A percentile compares a stretch with the other conserved stretches of the same genome.
phyloP scores from a whole-genome alignment of 23 tunicate species.

The Trididemnum clinides region DNA sequence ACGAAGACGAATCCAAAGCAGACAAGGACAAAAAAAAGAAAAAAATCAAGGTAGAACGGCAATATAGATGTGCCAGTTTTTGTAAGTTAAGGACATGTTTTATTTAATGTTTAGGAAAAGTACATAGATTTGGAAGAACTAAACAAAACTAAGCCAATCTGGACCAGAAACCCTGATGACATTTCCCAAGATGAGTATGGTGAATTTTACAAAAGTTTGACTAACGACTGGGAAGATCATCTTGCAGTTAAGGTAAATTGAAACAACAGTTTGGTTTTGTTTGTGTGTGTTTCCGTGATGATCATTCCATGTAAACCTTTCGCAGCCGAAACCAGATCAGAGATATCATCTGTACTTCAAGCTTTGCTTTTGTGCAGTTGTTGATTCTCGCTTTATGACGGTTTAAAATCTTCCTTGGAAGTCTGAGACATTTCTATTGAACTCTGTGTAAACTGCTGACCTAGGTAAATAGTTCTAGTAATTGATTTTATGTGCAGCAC shows the following conservation, averaged over 20 bases:
- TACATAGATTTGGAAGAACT: conserved; percentile 92
- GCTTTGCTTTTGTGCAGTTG: no score
- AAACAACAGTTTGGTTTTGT: not conserved
- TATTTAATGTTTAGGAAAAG: conserved; percentile 48
- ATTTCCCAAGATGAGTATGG: conserved; percentile 97
- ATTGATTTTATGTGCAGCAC: conserved; percentile 64
- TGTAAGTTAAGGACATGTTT: not conserved
- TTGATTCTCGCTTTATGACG: conserved; percentile 40
- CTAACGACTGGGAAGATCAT: conserved; percentile 99
- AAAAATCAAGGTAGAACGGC: conserved; percentile 63
- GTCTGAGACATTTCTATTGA: conserved; percentile 73
- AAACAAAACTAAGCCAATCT: conserved; percentile 94
- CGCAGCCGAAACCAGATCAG: conserved; percentile 90
- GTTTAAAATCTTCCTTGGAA: conserved; percentile 76
- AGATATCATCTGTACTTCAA: no score
- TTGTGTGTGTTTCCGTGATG: conserved; percentile 75
- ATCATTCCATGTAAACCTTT: conserved; percentile 51
- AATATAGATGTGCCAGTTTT: not conserved
- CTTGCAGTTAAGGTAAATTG: conserved; percentile 87
- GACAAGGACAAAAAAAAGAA: conserved; percentile 84
- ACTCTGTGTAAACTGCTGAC: no score
- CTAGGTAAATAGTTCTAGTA: no score
- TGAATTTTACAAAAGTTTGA: conserved; percentile 92
- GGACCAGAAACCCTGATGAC: conserved; percentile 98
- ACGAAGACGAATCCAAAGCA: conserved; percentile 76